Evolutionary conservation across 2,888 invertebrate genomes (phyloP).

Genomic region (Acanthosoma haemorrhoidale): DNA sequence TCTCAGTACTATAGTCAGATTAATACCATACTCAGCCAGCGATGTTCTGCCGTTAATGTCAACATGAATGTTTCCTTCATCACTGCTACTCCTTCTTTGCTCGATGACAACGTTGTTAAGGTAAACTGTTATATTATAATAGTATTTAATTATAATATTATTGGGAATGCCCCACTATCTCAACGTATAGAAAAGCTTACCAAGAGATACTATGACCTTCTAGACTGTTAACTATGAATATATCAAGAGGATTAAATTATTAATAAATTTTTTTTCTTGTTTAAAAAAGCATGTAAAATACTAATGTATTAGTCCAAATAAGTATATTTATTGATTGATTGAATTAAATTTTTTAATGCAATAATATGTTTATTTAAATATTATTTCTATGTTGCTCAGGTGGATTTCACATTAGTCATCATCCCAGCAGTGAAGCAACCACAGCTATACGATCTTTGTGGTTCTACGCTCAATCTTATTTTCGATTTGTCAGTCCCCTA

Average conservation of each 20-base stretch:
- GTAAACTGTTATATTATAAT: slow-evolving; percentile 40
- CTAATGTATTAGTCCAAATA: too few species aligned
- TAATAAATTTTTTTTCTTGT: too few species aligned
- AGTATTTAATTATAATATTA: background rate
- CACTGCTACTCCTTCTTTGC: slow-evolving; percentile 68
- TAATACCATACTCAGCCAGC: slow-evolving; percentile 76
- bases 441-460: slow-evolving; percentile 89
- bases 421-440: slow-evolving; percentile 83
- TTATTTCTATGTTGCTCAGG: slow-evolving; percentile 45
- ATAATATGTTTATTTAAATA: background rate
- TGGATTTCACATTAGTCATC: slow-evolving; percentile 83
- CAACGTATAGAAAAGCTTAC: too few species aligned
- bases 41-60: slow-evolving; percentile 90
- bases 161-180: too few species aligned
- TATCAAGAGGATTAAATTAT: too few species aligned
- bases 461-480: slow-evolving; percentile 85
- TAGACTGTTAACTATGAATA: background rate
- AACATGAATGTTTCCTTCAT: slow-evolving; percentile 90
- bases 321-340: too few species aligned
- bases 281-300: too few species aligned
- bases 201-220: background rate
- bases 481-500: slow-evolving; percentile 91
- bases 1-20: slow-evolving; percentile 73
- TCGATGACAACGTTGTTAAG: slow-evolving; percentile 82
- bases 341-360: too few species aligned